Evolutionary conservation across 2,888 invertebrate genomes (phyloP), one percentile per base, ranked within the genome.

Genomic region (Heteropelma amictum): DNA sequence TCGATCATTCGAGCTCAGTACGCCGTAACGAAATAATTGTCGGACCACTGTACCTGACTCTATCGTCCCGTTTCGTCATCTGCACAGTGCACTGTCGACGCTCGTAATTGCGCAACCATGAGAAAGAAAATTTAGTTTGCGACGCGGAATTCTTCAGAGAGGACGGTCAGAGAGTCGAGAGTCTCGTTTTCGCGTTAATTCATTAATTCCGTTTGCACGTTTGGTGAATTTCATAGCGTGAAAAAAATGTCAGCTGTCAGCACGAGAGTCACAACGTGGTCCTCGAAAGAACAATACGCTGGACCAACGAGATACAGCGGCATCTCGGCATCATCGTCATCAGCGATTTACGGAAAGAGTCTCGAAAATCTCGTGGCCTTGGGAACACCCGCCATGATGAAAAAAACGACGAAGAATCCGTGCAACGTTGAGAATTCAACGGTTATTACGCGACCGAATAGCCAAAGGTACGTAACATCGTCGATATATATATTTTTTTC

Each of bases 11-110:
- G 81, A 75, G 79, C 56, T 80, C 79, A 80, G 70, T 67, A 63
- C 76, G 75, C 78, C 84, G 85, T 84, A 77, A 84, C 85, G 80
- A 79, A 82, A 83, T 79, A 79, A 80, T 83, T 79, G 79, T 63
- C 64, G 69, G 45, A 73, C 63, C 42, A 67, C 42, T 40, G 38
- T 38, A 51, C 69, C 58, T 56, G 77, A n/a, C n/a, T n/a, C n/a
- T n/a, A n/a, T n/a, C n/a, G 19, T 53, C 53, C 19, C 30, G 19
- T 23, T 4, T 67, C 33, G 71, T 63, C 79, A 72, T 78, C 79
- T 73, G 67, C 56, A 54, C 49, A 61, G 70, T 70, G n/a, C n/a
- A n/a, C n/a, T n/a, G n/a, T n/a, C n/a, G n/a, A n/a, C 58, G 56
- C 33, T 69, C 63, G 38, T 33, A 56, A 63, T 56, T 42, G 63